Evolutionary conservation across 30 jellyfish, hydroid and myxozoan species (phyloP).

Genomic region (Pelagia noctiluca): DNA sequence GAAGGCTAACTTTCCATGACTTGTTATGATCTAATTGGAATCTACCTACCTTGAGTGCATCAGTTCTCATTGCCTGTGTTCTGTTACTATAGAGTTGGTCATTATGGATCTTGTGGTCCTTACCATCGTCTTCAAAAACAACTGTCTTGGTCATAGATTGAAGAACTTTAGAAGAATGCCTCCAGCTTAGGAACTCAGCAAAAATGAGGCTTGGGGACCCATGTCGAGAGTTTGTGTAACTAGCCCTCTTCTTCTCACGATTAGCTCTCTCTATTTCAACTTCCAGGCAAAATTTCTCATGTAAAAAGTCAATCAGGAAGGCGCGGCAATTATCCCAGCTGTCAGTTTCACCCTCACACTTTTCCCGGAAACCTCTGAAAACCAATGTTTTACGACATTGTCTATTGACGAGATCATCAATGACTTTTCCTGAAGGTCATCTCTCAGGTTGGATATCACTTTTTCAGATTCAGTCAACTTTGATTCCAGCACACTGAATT

Average conservation of each 20-base stretch:
- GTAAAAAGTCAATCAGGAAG: background rate
- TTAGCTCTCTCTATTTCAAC: too few species aligned
- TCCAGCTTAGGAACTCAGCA: too few species aligned
- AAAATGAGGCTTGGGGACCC: too few species aligned
- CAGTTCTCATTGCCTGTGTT: background rate
- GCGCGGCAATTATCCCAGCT: conserved; percentile 3
- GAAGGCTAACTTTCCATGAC: conserved; percentile 6
- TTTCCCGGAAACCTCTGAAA: background rate
- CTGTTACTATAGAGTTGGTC: too few species aligned
- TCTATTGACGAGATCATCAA: background rate
- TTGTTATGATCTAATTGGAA: background rate
- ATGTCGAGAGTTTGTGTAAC: background rate
- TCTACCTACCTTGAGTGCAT: background rate
- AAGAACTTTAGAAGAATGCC: background rate
- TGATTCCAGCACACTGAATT: too few species aligned
- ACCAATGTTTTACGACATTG: background rate
- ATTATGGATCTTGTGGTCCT: too few species aligned
- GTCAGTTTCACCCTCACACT: background rate
- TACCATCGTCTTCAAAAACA: too few species aligned
- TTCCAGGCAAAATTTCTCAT: too few species aligned
- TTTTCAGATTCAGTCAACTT: too few species aligned
- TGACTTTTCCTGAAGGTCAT: background rate
- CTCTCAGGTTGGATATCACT: too few species aligned
- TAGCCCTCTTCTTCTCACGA: background rate
- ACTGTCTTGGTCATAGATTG: too few species aligned